phyloP scores from a whole-genome alignment of 2,888 invertebrate genomes.

The Ophraella communa region DNA sequence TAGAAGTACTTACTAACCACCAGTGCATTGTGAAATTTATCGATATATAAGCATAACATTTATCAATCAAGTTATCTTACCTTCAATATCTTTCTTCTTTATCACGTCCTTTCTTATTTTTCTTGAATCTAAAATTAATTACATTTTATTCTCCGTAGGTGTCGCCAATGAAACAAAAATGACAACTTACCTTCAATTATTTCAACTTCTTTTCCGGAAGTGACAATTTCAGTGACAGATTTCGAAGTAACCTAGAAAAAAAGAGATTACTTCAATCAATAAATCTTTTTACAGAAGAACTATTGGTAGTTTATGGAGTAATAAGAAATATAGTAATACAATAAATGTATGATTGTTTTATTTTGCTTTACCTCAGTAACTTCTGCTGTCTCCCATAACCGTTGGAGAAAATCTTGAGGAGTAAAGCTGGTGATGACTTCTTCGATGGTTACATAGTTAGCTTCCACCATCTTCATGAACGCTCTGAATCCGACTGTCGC shows the following conservation, averaged over 20 bases:
- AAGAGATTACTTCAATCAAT: too few relatives aligned
- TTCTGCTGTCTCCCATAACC: conserved; percentile 80
- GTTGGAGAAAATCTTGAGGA: conserved; percentile 82
- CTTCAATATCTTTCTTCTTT: conserved; percentile 53
- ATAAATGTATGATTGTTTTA: conserved; percentile 29
- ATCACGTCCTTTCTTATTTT: conserved; percentile 52
- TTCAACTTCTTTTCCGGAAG: conserved; percentile 60
- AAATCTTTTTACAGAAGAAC: conserved; percentile 2
- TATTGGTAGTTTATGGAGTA: too few relatives aligned
- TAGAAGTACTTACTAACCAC: conserved; percentile 22
- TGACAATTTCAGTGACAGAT: conserved; percentile 59
- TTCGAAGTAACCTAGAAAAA: conserved; percentile 55
- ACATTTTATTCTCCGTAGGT: too few relatives aligned
- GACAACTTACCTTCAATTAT: conserved; percentile 59
- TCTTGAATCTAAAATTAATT: conserved; percentile 45
- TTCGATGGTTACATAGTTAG: conserved; percentile 80
- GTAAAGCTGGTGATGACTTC: conserved; percentile 83
- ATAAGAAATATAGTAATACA: background rate
- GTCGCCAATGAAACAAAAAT: too few relatives aligned
- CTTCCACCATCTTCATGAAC: conserved; percentile 84
- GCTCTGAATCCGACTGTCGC: conserved; percentile 85
- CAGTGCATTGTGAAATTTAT: conserved; percentile 2
- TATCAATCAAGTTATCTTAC: conserved; percentile 47
- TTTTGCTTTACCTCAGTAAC: conserved; percentile 72
- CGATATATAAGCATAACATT: conserved; percentile 10